Percentiles rank a stretch among this genome's conserved stretches.
phyloP scores from a whole-genome alignment of 2,797 vertebrate species.

The Sardinella longiceps region DNA sequence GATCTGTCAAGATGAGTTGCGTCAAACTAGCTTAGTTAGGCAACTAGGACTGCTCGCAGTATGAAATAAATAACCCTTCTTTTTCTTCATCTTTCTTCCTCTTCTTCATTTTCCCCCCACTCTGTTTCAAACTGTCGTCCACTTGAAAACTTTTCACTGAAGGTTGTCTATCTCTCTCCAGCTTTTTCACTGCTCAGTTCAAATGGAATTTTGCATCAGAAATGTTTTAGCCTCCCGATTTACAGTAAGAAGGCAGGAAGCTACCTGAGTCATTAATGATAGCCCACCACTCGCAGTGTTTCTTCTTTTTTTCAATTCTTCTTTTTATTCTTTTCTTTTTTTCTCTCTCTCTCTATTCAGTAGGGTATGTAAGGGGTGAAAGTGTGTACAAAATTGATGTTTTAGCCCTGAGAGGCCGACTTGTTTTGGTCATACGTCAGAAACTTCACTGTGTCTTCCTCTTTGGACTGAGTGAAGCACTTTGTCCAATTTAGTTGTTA shows the following conservation, averaged over 20 bases:
- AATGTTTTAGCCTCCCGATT: background rate
- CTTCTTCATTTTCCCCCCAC: background rate
- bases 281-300: background rate
- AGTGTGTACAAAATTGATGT: background rate
- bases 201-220: background rate
- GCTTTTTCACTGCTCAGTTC: background rate
- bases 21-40: slow-evolving; percentile 11
- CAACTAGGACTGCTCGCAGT: background rate
- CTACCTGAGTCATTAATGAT: background rate
- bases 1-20: background rate
- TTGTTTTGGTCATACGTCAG: background rate
- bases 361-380: background rate
- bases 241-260: background rate
- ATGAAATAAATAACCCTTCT: background rate
- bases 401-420: background rate
- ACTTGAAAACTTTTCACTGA: background rate
- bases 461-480: background rate
- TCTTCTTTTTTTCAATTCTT: background rate
- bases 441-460: background rate
- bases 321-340: background rate
- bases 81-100: background rate
- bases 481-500: background rate
- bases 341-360: background rate
- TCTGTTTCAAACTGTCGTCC: background rate
- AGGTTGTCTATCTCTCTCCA: background rate